Base-by-base conservation (phyloP, 2,797 vertebrate species). In the Pipistrellus kuhlii region DNA sequence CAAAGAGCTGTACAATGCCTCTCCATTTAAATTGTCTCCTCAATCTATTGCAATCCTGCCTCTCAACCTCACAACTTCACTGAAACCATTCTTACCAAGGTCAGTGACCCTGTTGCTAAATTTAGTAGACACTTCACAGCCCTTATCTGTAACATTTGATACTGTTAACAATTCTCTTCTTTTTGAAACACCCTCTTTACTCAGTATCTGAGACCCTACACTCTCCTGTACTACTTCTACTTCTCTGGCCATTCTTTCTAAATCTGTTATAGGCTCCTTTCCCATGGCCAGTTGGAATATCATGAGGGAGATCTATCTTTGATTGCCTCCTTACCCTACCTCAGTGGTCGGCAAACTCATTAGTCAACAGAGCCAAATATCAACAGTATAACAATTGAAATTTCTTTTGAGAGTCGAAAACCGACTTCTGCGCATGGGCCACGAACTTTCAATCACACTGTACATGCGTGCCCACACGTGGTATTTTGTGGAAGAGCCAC, bases 111-210 rank as follows among this genome's bases (percentile, higher is more conserved):
- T 44, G 20, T 25, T 83, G 35, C 59, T 82, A 94, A 94, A 91
- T 51, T 73, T 27, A 85, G 48, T 32, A 68, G 48, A 68, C 25
- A 75, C 41, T 86, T 94, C 57, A 59, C 57, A 86, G 69, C 80
- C 48, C 12, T 59, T 73, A 81, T n/a, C 82, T 73, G n/a, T 35
- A 90, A 35, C 57, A 90, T 73, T 44, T 90, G 55, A 80, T 80
- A 64, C 62, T 68, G 18, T 55, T 94, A 85, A 46, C 55, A 72
- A 90, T 80, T 92, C 27, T 35, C 44, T 85, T 44, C 80, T 46
- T 85, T 94, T 78, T 66, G 14, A 90, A 94, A 85, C 15, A 80
- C 38, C 5, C 53, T 71, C 62, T 94, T 94, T 87, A 91, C 69
- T 83, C 62, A 88, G 51, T 78, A 91, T 83, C 41, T 41, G 84